Evolutionary conservation across 1,140 invertebrate genomes (phyloP), one percentile per base, ranked within the genome.

Genomic region (Brachionus rotundiformis): DNA sequence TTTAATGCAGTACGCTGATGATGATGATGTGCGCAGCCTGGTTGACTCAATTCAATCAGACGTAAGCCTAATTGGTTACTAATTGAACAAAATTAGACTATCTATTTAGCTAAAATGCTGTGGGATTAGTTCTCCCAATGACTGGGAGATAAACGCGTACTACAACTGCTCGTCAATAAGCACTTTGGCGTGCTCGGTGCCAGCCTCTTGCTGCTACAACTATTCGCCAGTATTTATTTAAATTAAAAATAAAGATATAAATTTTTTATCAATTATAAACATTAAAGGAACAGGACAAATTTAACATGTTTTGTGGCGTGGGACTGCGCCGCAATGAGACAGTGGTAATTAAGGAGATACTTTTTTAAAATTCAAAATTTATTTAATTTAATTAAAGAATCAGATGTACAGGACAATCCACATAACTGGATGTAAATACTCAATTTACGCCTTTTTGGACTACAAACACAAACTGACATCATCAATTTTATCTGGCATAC

Each of bases 391-490:
- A n/a, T 61, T 25, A 16, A 39, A 33, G 33, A 54, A 54, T 59
- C 7, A 25, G 27, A 23, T 77, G 36, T 77, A 54, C 33, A 77
- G 44, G 33, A 54, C 19, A 25, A 77, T 77, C 49, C 73, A 77
- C 39, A 77, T 59, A 31, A 77, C 73, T 31, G 73, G 73, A 2
- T 77, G 73, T 33, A 77, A 77, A 33, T 77, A 77, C 49, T 77
- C 73, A 16, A 77, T 77, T 59, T 77, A 77, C 16, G 25, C 73
- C 16, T 77, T 77, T 47, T 59, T 77, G 25, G 73, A 77, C 39
- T 77, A 77, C 16, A 77, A 77, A 31, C 73, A 77, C 33, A 77
- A 49, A 47, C 25, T 77, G 19, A 77, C 73, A 11, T 49, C 73
- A 3, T 77, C 73, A 1, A 19, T 77, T 29, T 49, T 77, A 19